phyloP scores from a whole-genome alignment of 2,113 vertebrate genomes.

The Dissostichus mawsoni region DNA sequence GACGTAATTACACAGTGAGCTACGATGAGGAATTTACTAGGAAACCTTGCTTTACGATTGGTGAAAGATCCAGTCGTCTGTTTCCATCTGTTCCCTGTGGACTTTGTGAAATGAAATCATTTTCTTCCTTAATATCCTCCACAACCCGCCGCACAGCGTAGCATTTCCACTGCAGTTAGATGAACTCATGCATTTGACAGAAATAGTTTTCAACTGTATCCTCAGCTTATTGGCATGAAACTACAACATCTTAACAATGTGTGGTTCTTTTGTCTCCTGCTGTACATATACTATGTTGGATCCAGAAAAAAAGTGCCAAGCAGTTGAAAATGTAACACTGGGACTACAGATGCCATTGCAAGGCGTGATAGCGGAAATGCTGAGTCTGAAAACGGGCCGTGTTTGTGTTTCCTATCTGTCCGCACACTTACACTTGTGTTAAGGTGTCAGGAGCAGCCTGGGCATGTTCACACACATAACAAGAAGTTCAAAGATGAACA shows the following conservation, averaged over 20 bases:
- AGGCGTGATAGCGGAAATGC: slow-evolving; percentile 48
- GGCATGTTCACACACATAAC: slow-evolving; percentile 53
- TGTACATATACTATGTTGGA: neutral
- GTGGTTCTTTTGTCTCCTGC: too few relatives aligned
- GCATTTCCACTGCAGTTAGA: neutral
- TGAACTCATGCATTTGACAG: neutral
- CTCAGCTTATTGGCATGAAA: too few relatives aligned
- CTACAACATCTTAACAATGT: too few relatives aligned
- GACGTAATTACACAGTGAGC: slow-evolving; percentile 11
- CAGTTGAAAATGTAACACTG: slow-evolving; percentile 50
- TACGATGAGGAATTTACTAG: slow-evolving; percentile 34
- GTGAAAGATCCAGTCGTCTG: slow-evolving; percentile 10
- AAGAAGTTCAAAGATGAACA: slow-evolving; percentile 21
- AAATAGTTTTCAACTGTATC: slow-evolving; percentile 13
- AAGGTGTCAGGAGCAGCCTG: slow-evolving; percentile 21
- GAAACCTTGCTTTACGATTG: slow-evolving; percentile 16
- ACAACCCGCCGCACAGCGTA: neutral
- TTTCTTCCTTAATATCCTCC: neutral
- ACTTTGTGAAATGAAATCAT: slow-evolving; percentile 25
- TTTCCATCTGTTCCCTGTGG: slow-evolving; percentile 16
- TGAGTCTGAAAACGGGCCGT: slow-evolving; percentile 5
- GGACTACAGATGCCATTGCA: slow-evolving; percentile 57
- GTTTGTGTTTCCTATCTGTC: slow-evolving; percentile 5
- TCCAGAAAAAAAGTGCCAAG: neutral
- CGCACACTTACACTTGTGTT: slow-evolving; percentile 2